phyloP scores from a whole-genome alignment of 1,140 invertebrate genomes.

The Heterodera carotae region DNA sequence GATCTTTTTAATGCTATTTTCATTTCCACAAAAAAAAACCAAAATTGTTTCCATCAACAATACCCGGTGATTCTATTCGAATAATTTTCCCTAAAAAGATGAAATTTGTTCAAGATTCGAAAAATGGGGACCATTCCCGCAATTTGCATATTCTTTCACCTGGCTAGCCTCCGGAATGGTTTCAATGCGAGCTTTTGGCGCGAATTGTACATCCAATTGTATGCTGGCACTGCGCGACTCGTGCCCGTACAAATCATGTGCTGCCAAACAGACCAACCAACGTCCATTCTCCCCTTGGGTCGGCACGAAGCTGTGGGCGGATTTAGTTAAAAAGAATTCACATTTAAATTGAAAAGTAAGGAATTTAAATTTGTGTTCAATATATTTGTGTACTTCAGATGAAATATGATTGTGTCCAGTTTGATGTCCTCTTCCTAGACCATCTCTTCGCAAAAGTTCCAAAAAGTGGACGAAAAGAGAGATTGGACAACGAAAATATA shows the following conservation, averaged over 20 bases:
- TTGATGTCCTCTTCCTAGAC: conserved; percentile 24
- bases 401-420: conserved; percentile 12
- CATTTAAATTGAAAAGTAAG: background rate
- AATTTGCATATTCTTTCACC: too few species aligned
- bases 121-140: background rate
- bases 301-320: conserved; percentile 26
- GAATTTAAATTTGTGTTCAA: background rate
- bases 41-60: too few species aligned
- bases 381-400: conserved; percentile 23
- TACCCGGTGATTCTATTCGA: too few species aligned
- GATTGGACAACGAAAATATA: too few species aligned
- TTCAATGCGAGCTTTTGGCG: conserved; percentile 28
- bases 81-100: too few species aligned
- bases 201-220: conserved; percentile 24
- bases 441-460: conserved; percentile 28
- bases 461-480: background rate
- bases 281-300: conserved; percentile 27
- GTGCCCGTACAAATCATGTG: conserved; percentile 32
- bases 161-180: conserved; percentile 12
- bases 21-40: too few species aligned
- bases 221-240: conserved; percentile 32
- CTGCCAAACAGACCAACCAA: conserved; percentile 30
- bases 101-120: too few species aligned
- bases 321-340: conserved; percentile 26
- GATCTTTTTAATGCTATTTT: too few species aligned